Evolutionary conservation across 2,113 vertebrate genomes (phyloP).

Genomic region (Nothoprocta pentlandii): DNA sequence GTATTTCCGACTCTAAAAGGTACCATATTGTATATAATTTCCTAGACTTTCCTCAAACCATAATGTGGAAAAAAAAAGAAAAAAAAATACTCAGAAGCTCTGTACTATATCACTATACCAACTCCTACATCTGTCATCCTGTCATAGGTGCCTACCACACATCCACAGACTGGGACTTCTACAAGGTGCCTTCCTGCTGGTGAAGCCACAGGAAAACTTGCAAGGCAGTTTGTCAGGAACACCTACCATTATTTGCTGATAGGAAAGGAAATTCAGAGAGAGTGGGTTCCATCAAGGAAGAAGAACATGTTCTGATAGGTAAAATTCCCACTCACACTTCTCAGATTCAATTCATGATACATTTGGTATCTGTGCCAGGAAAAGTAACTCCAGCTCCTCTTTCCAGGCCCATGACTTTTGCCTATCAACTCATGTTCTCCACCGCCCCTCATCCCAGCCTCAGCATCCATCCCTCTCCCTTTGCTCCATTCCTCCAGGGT

Average conservation of each 20-base stretch:
- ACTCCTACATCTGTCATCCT: accelerated
- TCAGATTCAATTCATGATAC: background rate
- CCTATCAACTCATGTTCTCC: background rate
- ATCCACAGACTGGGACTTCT: background rate
- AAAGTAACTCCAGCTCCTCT: background rate
- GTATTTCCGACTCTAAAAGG: background rate
- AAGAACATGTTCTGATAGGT: background rate
- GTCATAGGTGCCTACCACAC: background rate
- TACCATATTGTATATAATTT: background rate
- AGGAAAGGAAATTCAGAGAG: background rate
- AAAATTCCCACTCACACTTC: background rate
- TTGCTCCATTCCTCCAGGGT: background rate
- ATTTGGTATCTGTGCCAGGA: background rate
- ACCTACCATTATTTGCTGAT: background rate
- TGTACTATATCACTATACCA: background rate
- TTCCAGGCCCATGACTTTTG: background rate
- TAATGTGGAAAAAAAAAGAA: background rate
- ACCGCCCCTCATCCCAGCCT: background rate
- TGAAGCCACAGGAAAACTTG: background rate
- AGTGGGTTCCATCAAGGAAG: background rate
- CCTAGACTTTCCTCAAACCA: background rate
- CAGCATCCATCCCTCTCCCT: background rate
- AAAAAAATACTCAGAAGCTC: background rate
- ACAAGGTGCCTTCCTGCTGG: background rate
- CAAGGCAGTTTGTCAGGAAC: background rate